phyloP scores from a whole-genome alignment of 2,888 invertebrate species.

The Harpalus rubripes region DNA sequence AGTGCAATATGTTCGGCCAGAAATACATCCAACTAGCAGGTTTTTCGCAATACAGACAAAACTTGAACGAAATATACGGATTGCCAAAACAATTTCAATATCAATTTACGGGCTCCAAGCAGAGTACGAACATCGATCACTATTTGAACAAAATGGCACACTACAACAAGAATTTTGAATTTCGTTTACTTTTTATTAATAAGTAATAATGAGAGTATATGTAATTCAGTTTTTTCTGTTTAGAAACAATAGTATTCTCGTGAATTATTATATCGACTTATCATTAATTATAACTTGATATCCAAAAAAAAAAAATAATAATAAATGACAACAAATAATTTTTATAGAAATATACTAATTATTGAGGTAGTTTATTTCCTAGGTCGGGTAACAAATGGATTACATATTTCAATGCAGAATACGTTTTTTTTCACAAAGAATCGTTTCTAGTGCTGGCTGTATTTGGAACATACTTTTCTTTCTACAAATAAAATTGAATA shows the following conservation, averaged over 20 bases:
- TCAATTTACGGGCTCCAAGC: constrained; percentile 59
- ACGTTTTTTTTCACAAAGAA: constrained; percentile 1
- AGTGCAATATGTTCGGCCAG: constrained; percentile 64
- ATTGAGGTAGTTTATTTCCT: constrained; percentile 79
- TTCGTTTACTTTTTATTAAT: constrained; percentile 68
- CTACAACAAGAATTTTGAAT: constrained; percentile 75
- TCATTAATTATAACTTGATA: constrained; percentile 68
- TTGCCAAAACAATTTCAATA: constrained; percentile 33
- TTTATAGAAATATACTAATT: constrained; percentile 78
- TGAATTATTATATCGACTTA: constrained; percentile 73
- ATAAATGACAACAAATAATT: constrained; percentile 69
- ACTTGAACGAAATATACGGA: constrained; percentile 42
- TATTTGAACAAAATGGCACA: constrained; percentile 75
- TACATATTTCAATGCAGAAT: constrained; percentile 23
- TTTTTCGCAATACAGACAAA: constrained; percentile 56
- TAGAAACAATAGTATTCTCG: constrained; percentile 77
- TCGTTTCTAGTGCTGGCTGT: constrained; percentile 25
- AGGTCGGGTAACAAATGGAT: constrained; percentile 75
- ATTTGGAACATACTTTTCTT: constrained; percentile 19
- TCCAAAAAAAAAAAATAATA: constrained; percentile 68
- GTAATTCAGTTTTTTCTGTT: constrained; percentile 68
- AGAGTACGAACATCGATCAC: constrained; percentile 66
- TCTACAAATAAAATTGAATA: constrained; percentile 22
- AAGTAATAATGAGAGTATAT: constrained; percentile 68
- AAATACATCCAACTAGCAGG: constrained; percentile 67